Percentiles rank a stretch among this genome's conserved stretches.
These are phyloP conservation scores for Coelinius sp. DNA, from an alignment of 2,888 invertebrate genomes.

Conservation along the genomic window DNA sequence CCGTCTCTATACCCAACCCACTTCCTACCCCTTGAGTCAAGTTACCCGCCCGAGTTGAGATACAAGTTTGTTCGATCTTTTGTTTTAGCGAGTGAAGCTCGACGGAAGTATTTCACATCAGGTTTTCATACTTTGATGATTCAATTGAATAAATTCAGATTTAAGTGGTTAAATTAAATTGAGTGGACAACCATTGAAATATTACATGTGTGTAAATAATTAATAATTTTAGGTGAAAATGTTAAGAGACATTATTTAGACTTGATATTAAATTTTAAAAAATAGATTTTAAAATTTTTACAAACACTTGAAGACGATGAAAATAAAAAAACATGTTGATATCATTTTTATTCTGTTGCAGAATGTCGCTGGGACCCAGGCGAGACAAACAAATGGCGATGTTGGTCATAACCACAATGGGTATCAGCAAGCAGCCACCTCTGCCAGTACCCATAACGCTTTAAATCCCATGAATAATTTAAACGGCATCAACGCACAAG, in stretches of 20 bases:
- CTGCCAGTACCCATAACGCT: slow-evolving; percentile 60
- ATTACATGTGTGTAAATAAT: no score
- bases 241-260: no score
- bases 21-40: slow-evolving; percentile 49
- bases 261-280: no score
- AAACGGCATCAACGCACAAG: slow-evolving; percentile 66
- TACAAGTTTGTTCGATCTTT: slow-evolving; percentile 45
- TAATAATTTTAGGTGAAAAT: no score
- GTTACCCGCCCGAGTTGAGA: slow-evolving; percentile 52
- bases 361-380: slow-evolving; percentile 59
- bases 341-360: slow-evolving; percentile 51
- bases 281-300: no score
- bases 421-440: slow-evolving; percentile 63
- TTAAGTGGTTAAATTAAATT: background rate
- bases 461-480: slow-evolving; percentile 68
- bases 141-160: background rate
- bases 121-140: background rate
- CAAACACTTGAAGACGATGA: background rate
- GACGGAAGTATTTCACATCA: slow-evolving; percentile 3
- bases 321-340: background rate
- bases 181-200: no score
- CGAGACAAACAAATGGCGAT: slow-evolving; percentile 65
- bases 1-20: slow-evolving; percentile 27
- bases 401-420: slow-evolving; percentile 67
- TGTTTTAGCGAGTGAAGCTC: slow-evolving; percentile 27